A percentile compares a stretch with the other conserved stretches of the same genome.
Evolutionary conservation across 1,140 invertebrate genomes (phyloP).

Genomic region (Lucilia cuprina): DNA sequence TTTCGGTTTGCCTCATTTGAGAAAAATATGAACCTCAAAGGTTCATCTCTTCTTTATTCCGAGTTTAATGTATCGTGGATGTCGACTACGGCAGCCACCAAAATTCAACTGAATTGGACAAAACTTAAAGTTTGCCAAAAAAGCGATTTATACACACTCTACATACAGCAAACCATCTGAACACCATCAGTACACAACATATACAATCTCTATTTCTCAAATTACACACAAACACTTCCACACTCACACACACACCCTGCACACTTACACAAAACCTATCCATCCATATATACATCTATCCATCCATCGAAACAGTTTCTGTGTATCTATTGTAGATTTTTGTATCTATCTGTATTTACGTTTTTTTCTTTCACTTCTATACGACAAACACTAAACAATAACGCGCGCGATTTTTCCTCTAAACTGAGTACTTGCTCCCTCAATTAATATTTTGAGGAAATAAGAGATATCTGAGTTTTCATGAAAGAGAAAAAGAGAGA

Average conservation of each 20-base stretch:
- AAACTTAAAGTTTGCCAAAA: conserved; percentile 29
- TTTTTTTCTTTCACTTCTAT: neutral
- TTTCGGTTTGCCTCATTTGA: neutral
- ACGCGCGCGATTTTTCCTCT: conserved; percentile 28
- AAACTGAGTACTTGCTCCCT: neutral
- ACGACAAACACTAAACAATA: conserved; percentile 24
- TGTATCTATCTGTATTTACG: conserved; percentile 11
- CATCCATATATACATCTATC: conserved; percentile 18
- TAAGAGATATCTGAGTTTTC: neutral
- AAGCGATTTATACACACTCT: conserved; percentile 11
- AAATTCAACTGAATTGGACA: conserved; percentile 33
- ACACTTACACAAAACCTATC: neutral
- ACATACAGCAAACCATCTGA: neutral
- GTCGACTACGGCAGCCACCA: conserved; percentile 23
- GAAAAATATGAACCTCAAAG: neutral
- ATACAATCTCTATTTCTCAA: neutral
- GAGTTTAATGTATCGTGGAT: neutral
- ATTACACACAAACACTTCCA: neutral
- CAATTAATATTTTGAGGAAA: neutral
- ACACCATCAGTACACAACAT: neutral
- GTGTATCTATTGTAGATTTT: conserved; percentile 31
- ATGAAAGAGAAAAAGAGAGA: neutral
- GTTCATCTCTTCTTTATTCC: neutral
- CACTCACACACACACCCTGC: neutral
- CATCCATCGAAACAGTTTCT: conserved; percentile 28